These are phyloP conservation scores for Bergia sp. DNA, from an alignment of 92 coral and sea anemone genomes.

Conservation along the genomic window DNA sequence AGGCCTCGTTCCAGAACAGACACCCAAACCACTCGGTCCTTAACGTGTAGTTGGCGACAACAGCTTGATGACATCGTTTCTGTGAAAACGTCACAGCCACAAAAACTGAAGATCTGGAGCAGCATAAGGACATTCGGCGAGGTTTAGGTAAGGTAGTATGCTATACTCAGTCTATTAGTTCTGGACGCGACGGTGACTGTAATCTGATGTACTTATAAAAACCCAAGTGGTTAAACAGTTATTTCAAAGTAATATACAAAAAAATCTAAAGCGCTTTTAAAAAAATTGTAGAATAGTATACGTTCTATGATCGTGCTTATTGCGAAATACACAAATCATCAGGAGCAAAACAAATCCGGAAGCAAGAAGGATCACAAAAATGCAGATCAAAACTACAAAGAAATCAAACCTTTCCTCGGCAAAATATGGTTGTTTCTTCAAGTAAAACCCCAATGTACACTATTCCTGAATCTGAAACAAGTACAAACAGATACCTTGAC, in stretches of 20 bases:
- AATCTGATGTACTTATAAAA: too few species aligned
- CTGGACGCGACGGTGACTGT: too few species aligned
- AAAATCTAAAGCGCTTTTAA: too few species aligned
- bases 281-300: too few species aligned
- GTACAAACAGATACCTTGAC: neutral
- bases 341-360: neutral
- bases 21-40: slow-evolving; percentile 74
- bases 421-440: slow-evolving; percentile 55
- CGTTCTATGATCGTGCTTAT: too few species aligned
- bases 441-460: slow-evolving; percentile 55
- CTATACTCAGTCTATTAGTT: too few species aligned
- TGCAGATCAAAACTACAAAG: neutral
- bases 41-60: slow-evolving; percentile 56
- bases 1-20: slow-evolving; percentile 68
- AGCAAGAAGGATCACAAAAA: neutral
- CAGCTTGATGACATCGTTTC: slow-evolving; percentile 39
- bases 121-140: neutral
- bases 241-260: too few species aligned
- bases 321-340: neutral
- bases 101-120: neutral
- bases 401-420: slow-evolving; percentile 61
- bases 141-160: neutral
- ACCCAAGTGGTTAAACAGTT: too few species aligned
- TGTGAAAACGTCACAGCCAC: neutral
- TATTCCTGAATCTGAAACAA: slow-evolving; percentile 52